Conservation (phyloP, 1,140 invertebrate genomes). For the Daktulosphaira vitifoliae region DNA sequence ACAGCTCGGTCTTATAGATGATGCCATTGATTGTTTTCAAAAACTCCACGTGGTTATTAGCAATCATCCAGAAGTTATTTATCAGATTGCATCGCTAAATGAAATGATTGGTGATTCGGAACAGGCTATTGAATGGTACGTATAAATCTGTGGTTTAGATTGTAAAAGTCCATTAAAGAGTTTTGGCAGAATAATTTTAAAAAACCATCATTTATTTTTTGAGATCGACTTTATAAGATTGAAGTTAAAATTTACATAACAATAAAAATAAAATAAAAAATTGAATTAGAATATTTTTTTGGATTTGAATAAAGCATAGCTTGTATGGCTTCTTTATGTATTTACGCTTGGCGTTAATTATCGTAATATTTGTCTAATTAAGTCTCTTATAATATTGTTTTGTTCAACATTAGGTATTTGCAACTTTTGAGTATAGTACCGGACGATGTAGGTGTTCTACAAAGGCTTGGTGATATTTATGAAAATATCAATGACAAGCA, state of each 20-base stretch:
- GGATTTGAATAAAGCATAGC: too few species aligned
- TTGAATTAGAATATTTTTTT: too few species aligned
- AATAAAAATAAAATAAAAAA: too few species aligned
- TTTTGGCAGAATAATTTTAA: too few species aligned
- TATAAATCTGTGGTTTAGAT: constrained; percentile 42
- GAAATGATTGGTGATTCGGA: constrained; percentile 65
- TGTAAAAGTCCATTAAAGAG: too few species aligned
- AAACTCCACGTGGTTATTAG: constrained; percentile 69
- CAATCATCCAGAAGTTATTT: constrained; percentile 75
- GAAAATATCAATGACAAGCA: constrained; percentile 80
- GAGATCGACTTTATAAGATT: too few species aligned
- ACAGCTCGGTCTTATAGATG: constrained; percentile 45
- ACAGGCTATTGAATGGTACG: constrained; percentile 61
- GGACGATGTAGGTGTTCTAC: constrained; percentile 71
- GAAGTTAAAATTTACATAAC: too few species aligned
- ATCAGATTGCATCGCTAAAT: constrained; percentile 74
- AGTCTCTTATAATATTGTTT: too few species aligned
- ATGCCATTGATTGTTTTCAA: constrained; percentile 71
- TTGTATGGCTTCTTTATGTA: too few species aligned
- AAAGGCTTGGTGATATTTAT: constrained; percentile 75
- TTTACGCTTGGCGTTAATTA: too few species aligned
- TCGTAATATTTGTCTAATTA: too few species aligned
- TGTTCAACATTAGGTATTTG: constrained; percentile 56
- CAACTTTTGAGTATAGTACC: constrained; percentile 75
- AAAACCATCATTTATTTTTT: too few species aligned